phyloP scores from a whole-genome alignment of 2,113 vertebrate species.

The Campylomormyrus numenius region DNA sequence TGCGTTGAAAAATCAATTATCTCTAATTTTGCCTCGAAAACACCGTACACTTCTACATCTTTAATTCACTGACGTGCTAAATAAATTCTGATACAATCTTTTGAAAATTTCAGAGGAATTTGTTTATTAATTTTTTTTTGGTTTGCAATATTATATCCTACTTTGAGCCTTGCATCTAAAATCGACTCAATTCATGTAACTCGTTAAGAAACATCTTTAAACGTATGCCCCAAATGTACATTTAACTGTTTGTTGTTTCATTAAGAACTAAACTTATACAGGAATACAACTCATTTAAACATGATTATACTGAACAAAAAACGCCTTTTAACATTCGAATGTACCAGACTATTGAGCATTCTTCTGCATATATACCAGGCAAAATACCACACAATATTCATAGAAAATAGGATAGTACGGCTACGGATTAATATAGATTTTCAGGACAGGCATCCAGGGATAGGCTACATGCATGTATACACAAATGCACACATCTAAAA shows the following conservation, averaged over 20 bases:
- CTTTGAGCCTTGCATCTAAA: neutral
- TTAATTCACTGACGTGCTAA: neutral
- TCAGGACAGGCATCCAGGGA: neutral
- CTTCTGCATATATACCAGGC: neutral
- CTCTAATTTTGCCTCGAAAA: neutral
- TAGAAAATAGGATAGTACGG: neutral
- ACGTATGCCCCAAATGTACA: neutral
- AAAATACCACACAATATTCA: neutral
- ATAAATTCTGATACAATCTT: neutral
- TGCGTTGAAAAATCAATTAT: neutral
- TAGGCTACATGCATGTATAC: neutral
- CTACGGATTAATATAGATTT: neutral
- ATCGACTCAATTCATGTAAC: neutral
- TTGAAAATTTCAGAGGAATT: neutral
- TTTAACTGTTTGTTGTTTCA: neutral
- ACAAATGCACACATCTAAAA: neutral
- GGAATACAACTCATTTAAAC: neutral
- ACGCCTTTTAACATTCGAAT: neutral
- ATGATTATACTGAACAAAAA: neutral
- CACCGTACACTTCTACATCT: neutral
- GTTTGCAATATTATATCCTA: neutral
- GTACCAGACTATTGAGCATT: neutral
- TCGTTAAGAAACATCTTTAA: neutral
- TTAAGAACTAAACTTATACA: neutral
- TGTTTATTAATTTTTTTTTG: neutral